Conservation (phyloP, 2,888 invertebrate genomes). For the Sinopyrophorus schimmeli region DNA sequence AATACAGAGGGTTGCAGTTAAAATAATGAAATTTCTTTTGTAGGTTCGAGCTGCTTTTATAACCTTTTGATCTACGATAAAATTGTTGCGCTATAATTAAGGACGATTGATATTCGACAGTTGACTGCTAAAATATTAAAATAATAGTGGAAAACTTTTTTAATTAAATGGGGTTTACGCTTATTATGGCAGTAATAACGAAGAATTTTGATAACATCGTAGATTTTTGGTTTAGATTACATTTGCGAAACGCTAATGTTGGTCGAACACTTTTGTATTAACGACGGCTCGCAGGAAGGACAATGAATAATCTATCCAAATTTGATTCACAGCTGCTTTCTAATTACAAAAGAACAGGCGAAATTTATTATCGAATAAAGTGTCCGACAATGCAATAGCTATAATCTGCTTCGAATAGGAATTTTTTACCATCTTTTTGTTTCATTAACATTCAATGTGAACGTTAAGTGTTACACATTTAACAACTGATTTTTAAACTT, state of each 20-base stretch:
- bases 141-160: constrained; percentile 35
- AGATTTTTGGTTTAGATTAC: constrained; percentile 27
- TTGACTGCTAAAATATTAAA: constrained; percentile 27
- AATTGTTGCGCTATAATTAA: constrained; percentile 28
- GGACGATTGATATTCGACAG: constrained; percentile 33
- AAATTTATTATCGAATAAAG: constrained; percentile 5
- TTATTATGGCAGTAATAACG: constrained; percentile 37
- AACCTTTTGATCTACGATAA: constrained; percentile 23
- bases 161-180: constrained; percentile 34
- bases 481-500: not conserved
- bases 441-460: not conserved
- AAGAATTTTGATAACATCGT: constrained; percentile 23
- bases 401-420: constrained; percentile 1
- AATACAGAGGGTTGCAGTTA: constrained; percentile 21
- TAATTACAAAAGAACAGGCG: constrained; percentile 16
- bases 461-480: not conserved
- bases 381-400: constrained; percentile 4
- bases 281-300: constrained; percentile 27
- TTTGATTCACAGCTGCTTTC: constrained; percentile 26
- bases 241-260: constrained; percentile 29
- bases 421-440: not conserved
- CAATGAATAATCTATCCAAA: constrained; percentile 25
- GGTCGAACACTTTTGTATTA: constrained; percentile 19
- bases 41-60: constrained; percentile 4
- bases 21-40: constrained; percentile 22